These are phyloP conservation scores for Sialis lutaria DNA, from an alignment of 2,888 invertebrate genomes.

Conservation along the genomic window DNA sequence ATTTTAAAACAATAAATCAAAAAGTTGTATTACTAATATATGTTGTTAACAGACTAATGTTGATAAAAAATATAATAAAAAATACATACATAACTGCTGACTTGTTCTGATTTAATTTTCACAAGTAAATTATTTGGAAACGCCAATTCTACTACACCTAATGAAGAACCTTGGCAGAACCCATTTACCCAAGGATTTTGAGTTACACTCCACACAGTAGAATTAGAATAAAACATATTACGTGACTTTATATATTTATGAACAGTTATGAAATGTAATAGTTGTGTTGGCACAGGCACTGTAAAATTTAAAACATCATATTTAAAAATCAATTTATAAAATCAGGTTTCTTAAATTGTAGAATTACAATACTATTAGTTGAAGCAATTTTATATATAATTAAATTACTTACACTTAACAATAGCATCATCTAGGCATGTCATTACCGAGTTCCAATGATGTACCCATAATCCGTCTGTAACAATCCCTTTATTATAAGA, in stretches of 20 bases:
- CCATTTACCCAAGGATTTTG: constrained; percentile 32
- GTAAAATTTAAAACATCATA: neutral
- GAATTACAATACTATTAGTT: too few relatives aligned
- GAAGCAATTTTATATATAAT: too few relatives aligned
- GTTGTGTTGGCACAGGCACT: neutral
- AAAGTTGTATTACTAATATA: neutral
- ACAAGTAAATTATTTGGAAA: constrained; percentile 27
- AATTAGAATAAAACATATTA: constrained; percentile 19
- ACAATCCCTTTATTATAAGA: constrained; percentile 23
- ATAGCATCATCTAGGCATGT: constrained; percentile 25
- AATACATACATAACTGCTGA: constrained; percentile 15
- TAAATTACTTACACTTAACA: constrained; percentile 16
- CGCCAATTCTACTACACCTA: constrained; percentile 30
- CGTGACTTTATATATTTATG: too few relatives aligned
- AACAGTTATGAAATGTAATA: neutral
- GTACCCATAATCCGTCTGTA: constrained; percentile 31
- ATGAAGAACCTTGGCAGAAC: constrained; percentile 28
- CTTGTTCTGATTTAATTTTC: constrained; percentile 18
- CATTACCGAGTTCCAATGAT: constrained; percentile 29
- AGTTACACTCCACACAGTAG: constrained; percentile 22
- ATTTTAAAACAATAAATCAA: too few relatives aligned
- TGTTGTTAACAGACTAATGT: neutral
- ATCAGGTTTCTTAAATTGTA: too few relatives aligned
- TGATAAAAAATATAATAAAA: constrained; percentile 12
- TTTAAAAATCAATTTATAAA: too few relatives aligned